phyloP scores from a whole-genome alignment of 2,797 vertebrate species.

The Eulemur albifrons region DNA sequence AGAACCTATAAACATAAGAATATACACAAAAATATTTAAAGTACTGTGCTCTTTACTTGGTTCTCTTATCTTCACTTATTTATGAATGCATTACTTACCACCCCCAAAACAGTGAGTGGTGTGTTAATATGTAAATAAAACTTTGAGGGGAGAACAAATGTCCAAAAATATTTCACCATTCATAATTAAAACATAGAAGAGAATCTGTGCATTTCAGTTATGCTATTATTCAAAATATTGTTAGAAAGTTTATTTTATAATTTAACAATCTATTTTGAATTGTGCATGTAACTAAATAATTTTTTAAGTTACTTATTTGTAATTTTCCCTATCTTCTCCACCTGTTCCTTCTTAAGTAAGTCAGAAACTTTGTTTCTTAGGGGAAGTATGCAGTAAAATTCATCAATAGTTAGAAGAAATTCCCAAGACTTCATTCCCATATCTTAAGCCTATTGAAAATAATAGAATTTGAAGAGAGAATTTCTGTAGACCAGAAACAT shows the following conservation, averaged over 20 bases:
- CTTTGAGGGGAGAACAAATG: background rate
- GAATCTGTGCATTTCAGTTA: background rate
- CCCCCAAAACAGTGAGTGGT: background rate
- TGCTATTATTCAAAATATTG: background rate
- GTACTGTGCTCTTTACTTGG: background rate
- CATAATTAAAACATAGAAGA: background rate
- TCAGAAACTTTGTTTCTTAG: background rate
- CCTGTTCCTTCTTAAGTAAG: background rate
- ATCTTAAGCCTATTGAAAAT: background rate
- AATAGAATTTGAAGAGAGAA: background rate
- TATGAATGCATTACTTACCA: background rate
- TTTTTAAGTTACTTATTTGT: background rate
- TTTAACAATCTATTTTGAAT: background rate
- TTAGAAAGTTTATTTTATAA: background rate
- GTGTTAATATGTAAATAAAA: background rate
- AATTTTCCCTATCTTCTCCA: background rate
- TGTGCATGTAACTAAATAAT: background rate
- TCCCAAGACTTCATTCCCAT: background rate
- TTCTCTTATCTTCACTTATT: background rate
- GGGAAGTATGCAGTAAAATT: background rate
- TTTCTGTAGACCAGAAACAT: background rate
- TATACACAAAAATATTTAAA: background rate
- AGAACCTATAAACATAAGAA: background rate
- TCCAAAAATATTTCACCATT: background rate
- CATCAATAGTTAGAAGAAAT: background rate